Percentiles rank a stretch among this genome's conserved stretches.
These are phyloP conservation scores for Ceratosolen solmsi DNA, from an alignment of 1,140 invertebrate species.

Conservation along the genomic window DNA sequence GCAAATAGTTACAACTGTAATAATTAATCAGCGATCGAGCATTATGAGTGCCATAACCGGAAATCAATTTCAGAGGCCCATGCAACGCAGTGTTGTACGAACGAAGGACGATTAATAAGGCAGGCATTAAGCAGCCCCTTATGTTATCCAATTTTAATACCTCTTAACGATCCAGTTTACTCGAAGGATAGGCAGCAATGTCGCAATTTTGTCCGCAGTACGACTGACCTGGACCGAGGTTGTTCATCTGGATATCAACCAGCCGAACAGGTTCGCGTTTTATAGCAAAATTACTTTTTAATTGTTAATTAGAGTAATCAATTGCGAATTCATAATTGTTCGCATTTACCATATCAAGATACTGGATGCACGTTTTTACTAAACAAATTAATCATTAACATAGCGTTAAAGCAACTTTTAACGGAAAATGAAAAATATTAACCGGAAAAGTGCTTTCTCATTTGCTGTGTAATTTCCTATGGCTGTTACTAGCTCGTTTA, in stretches of 20 bases:
- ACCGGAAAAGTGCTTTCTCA: too few species aligned
- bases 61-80: conserved; percentile 75
- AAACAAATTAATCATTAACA: not conserved
- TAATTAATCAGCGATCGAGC: too few species aligned
- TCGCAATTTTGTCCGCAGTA: conserved; percentile 89
- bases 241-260: conserved; percentile 77
- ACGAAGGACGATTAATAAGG: conserved; percentile 76
- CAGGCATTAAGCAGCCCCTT: conserved; percentile 71
- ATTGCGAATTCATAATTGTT: not conserved
- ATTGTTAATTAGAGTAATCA: conserved; percentile 21
- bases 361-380: not conserved
- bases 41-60: too few species aligned
- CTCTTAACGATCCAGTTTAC: conserved; percentile 87
- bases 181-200: conserved; percentile 80
- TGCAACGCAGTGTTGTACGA: conserved; percentile 80
- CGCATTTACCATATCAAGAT: not conserved
- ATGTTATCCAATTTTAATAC: conserved; percentile 91
- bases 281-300: conserved; percentile 1
- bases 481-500: too few species aligned
- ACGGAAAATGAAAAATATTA: not conserved
- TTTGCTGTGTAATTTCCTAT: too few species aligned
- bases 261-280: conserved; percentile 80
- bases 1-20: too few species aligned
- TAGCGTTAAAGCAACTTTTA: not conserved
- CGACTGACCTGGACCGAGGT: conserved; percentile 80